Conservation (phyloP, 2,888 invertebrate genomes). For the Ecliptopera silaceata region DNA sequence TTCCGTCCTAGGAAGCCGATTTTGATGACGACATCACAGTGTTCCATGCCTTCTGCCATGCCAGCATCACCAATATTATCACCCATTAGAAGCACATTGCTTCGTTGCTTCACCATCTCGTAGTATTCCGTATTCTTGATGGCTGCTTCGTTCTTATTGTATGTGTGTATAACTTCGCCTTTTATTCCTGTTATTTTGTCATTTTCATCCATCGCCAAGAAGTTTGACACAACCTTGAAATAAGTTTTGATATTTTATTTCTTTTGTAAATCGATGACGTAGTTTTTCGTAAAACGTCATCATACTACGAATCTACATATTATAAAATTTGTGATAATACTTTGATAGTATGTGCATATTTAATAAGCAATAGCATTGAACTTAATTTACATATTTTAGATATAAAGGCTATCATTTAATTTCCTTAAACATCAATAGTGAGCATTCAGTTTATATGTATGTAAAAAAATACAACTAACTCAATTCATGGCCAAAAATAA, state of each 20-base stretch:
- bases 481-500: background rate
- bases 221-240: slow-evolving; percentile 92
- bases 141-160: slow-evolving; percentile 96
- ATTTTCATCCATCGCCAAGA: slow-evolving; percentile 86
- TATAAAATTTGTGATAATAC: no score
- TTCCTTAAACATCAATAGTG: background rate
- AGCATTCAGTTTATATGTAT: background rate
- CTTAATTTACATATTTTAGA: background rate
- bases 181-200: slow-evolving; percentile 88
- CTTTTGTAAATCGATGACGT: no score
- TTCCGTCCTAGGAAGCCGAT: slow-evolving; percentile 96
- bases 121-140: slow-evolving; percentile 92
- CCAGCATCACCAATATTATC: slow-evolving; percentile 95
- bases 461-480: background rate
- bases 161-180: slow-evolving; percentile 93
- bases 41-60: slow-evolving; percentile 95
- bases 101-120: slow-evolving; percentile 85
- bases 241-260: slow-evolving; percentile 46
- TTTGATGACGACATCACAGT: slow-evolving; percentile 89
- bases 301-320: no score
- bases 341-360: no score
- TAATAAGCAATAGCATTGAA: no score
- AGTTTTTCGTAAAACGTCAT: no score
- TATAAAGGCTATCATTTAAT: background rate
- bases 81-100: slow-evolving; percentile 94